Conservation (phyloP, 2,797 vertebrate species). For the Chelmon rostratus region DNA sequence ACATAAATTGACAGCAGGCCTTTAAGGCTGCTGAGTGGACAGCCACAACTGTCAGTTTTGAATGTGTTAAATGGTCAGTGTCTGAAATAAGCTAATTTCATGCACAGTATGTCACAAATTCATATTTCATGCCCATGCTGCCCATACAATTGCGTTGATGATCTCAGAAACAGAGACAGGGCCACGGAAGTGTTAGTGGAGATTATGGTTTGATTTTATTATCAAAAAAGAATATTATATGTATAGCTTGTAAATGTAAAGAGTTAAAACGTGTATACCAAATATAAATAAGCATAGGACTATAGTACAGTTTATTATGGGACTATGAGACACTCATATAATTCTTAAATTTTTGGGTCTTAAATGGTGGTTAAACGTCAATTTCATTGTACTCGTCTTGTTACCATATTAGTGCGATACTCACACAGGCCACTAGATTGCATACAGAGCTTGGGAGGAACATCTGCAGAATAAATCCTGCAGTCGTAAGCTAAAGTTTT, state of each 20-base stretch:
- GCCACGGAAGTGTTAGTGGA: background rate
- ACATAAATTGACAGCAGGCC: background rate
- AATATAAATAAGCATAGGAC: too few species aligned
- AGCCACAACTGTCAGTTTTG: too few species aligned
- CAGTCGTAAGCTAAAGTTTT: background rate
- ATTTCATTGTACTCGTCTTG: background rate
- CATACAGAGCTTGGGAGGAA: background rate
- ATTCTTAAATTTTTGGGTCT: background rate
- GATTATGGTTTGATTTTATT: background rate
- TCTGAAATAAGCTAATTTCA: background rate
- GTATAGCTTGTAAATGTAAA: background rate
- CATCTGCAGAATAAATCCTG: background rate
- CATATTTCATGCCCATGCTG: background rate
- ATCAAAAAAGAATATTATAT: background rate
- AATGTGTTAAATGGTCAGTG: background rate
- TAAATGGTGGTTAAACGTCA: background rate
- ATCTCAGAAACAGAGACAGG: background rate
- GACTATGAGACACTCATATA: too few species aligned
- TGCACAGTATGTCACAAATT: background rate
- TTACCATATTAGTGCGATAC: background rate
- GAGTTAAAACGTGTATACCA: background rate
- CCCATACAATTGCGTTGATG: background rate
- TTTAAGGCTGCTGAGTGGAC: background rate
- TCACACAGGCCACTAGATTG: too few species aligned
- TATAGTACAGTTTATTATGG: too few species aligned